Conservation (phyloP, 2,797 vertebrate genomes). For the Melanotaenia pygmaea region DNA sequence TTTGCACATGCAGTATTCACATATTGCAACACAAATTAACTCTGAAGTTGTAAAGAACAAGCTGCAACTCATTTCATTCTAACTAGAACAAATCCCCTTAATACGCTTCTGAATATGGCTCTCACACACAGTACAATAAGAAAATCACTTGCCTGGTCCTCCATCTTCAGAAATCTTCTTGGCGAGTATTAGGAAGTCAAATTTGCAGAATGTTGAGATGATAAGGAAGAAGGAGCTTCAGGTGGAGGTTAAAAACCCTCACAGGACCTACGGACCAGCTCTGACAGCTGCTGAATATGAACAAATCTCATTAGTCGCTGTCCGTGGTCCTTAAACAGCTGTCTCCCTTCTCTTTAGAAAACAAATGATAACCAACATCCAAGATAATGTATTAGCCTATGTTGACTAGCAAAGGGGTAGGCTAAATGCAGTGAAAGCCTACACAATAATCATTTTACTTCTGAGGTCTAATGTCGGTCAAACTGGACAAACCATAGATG, state of each 20-base stretch:
- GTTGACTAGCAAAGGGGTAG: fast-evolving
- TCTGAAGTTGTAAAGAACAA: not conserved
- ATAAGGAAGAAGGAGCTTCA: conserved; percentile 30
- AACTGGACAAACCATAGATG: not conserved
- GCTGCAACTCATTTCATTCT: not conserved
- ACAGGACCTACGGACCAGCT: conserved; percentile 43
- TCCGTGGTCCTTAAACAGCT: conserved; percentile 51
- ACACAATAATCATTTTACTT: not conserved
- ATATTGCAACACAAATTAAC: not conserved
- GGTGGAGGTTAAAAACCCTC: conserved; percentile 15
- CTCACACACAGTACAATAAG: not conserved
- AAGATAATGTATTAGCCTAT: fast-evolving
- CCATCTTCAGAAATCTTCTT: conserved; percentile 50
- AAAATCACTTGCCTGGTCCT: conserved; percentile 54
- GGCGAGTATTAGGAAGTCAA: not conserved
- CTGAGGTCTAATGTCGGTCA: not conserved
- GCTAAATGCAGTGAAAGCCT: not conserved
- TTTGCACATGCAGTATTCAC: not conserved
- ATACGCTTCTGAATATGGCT: not conserved
- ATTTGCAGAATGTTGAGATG: conserved; percentile 9
- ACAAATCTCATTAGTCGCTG: conserved; percentile 51
- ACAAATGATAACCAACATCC: not conserved
- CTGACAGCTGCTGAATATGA: conserved; percentile 47
- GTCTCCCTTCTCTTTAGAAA: not conserved
- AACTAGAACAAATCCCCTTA: not conserved